Percentiles rank a stretch among this genome's conserved stretches.
Conservation (phyloP, 2,888 invertebrate genomes). For the Drosophila peninsularis region DNA sequence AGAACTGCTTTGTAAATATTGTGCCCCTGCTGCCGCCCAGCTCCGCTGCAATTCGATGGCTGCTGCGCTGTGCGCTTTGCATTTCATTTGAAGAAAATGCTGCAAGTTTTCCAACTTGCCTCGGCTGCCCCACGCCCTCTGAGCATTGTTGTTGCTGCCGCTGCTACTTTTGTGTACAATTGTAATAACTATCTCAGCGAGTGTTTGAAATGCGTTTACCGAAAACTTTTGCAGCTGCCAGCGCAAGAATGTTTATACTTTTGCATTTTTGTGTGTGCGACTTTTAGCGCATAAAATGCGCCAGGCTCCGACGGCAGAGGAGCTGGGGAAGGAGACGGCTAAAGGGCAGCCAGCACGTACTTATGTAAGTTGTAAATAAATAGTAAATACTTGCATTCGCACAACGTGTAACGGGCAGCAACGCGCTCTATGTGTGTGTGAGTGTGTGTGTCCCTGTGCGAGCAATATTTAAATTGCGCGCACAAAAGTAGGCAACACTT, state of each 20-base stretch:
- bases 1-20: conserved; percentile 69
- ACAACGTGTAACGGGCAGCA: conserved; percentile 31
- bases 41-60: not conserved
- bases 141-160: conserved; percentile 7
- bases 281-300: conserved; percentile 50
- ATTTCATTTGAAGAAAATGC: conserved; percentile 72
- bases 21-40: not conserved
- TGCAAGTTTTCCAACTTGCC: conserved; percentile 48
- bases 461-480: conserved; percentile 45
- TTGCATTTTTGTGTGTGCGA: conserved; percentile 64
- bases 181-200: conserved; percentile 80
- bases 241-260: conserved; percentile 73
- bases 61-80: conserved; percentile 57
- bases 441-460: not conserved
- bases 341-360: conserved; percentile 42
- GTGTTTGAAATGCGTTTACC: conserved; percentile 80
- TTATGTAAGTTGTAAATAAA: conserved; percentile 61
- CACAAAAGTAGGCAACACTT: conserved; percentile 49
- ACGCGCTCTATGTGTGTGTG: not conserved
- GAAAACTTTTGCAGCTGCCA: conserved; percentile 72
- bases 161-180: conserved; percentile 61
- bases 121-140: not conserved
- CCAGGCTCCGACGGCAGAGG: not conserved
- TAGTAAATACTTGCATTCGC: conserved; percentile 55
- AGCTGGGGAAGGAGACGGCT: not conserved